These are phyloP conservation scores for Megastigmus dorsalis DNA, from an alignment of 2,888 invertebrate genomes.

Conservation along the genomic window DNA sequence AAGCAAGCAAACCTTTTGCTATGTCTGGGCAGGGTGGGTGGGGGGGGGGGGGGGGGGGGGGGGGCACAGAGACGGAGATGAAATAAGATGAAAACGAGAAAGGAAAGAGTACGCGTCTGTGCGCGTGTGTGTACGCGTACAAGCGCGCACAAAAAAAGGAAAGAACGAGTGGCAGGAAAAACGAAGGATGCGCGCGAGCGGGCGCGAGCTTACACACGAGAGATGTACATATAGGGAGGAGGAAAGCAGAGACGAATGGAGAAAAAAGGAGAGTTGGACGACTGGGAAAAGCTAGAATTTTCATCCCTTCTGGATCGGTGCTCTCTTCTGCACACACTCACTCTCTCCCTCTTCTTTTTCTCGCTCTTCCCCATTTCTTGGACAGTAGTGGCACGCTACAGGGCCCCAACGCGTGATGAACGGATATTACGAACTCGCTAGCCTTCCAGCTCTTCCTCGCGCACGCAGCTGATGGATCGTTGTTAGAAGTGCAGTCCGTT, in stretches of 20 bases:
- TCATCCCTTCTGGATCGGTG: neutral
- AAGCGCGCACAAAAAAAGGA: neutral
- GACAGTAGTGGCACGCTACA: neutral
- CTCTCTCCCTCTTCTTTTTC: neutral
- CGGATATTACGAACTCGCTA: constrained; percentile 41
- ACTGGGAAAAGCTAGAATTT: constrained; percentile 24
- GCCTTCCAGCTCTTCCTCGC: too few relatives aligned
- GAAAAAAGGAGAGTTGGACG: neutral
- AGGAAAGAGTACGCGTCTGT: constrained; percentile 7
- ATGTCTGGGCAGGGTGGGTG: neutral
- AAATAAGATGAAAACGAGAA: constrained; percentile 35
- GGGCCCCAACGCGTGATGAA: constrained; percentile 9
- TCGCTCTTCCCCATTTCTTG: too few relatives aligned
- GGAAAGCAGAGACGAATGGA: neutral
- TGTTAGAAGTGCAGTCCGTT: too few relatives aligned
- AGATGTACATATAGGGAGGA: too few relatives aligned
- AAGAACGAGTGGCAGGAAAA: neutral
- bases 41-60: neutral
- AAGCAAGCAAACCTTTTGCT: constrained; percentile 38
- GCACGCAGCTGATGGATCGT: constrained; percentile 30
- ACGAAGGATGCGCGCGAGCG: neutral
- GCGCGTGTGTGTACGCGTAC: neutral
- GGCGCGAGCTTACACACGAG: too few relatives aligned
- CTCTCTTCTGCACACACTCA: neutral
- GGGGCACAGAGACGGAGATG: constrained; percentile 3